Evolutionary conservation across 2,797 vertebrate genomes (phyloP).

Genomic region (Hirundo rustica): DNA sequence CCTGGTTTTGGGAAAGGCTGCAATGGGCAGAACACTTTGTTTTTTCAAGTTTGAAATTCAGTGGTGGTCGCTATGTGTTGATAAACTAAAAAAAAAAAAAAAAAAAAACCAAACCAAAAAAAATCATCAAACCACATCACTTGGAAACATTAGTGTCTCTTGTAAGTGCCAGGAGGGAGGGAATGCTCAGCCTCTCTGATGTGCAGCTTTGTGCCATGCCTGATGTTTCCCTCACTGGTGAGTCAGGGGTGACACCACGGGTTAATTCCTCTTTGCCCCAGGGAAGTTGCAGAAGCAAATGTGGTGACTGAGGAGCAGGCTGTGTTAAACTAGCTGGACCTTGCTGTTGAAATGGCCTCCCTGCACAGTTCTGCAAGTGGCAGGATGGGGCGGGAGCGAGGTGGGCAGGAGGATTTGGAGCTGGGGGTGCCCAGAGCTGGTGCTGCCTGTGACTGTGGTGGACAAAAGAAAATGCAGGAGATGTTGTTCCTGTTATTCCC

Average conservation of each 20-base stretch:
- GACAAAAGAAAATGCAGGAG: not conserved
- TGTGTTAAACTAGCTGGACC: not conserved
- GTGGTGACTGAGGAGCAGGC: not conserved
- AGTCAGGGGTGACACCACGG: not conserved
- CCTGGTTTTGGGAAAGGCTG: not conserved
- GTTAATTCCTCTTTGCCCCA: not conserved
- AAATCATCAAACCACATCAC: fast-evolving
- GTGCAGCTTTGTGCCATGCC: not conserved
- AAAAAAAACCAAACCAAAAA: too few relatives aligned
- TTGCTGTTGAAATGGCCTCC: not conserved
- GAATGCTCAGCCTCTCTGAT: not conserved
- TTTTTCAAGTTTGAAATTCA: not conserved
- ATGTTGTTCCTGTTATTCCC: not conserved
- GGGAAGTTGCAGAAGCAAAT: not conserved
- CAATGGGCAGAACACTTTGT: not conserved
- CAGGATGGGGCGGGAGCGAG: not conserved
- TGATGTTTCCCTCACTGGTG: not conserved
- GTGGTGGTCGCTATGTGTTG: not conserved
- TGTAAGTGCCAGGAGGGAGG: not conserved
- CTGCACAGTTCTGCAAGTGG: not conserved
- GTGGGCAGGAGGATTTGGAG: not conserved
- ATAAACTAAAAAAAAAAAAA: not conserved
- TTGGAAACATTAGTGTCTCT: not conserved
- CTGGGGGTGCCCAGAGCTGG: not conserved
- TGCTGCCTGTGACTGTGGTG: not conserved